A percentile compares a stretch with the other conserved stretches of the same genome.
Conservation (phyloP, 2,888 invertebrate genomes). For the Nipponacmea schrenckii region DNA sequence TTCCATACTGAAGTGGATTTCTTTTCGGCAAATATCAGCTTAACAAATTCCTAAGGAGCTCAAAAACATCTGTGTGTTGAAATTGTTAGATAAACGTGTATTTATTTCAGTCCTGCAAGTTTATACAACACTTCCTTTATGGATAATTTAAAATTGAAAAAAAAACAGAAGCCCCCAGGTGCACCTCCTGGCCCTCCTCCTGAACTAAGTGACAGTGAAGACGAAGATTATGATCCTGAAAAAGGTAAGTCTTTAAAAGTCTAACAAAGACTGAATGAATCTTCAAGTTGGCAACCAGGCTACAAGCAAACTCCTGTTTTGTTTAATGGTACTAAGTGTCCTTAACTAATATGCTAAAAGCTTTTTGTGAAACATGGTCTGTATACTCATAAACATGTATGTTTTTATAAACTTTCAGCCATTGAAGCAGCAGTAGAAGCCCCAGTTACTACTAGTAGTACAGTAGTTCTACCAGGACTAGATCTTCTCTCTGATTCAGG, state of each 20-base stretch:
- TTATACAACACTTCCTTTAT: constrained; percentile 4
- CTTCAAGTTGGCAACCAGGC: too few species aligned
- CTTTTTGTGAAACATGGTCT: too few species aligned
- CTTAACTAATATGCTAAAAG: too few species aligned
- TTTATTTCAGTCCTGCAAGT: constrained; percentile 16
- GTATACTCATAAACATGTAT: too few species aligned
- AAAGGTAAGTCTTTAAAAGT: constrained; percentile 38
- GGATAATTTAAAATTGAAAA: constrained; percentile 17
- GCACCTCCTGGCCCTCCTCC: constrained; percentile 68
- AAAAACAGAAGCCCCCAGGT: constrained; percentile 58
- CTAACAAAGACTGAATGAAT: too few species aligned
- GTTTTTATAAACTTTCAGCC: not conserved
- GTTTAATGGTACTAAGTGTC: too few species aligned
- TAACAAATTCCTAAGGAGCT: not conserved
- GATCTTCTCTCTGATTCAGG: constrained; percentile 90
- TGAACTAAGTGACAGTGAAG: constrained; percentile 65
- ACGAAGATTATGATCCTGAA: constrained; percentile 59
- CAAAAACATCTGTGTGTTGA: not conserved
- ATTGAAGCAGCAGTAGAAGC: constrained; percentile 4
- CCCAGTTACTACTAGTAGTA: not conserved
- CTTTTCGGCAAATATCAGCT: too few species aligned
- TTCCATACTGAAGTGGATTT: not conserved
- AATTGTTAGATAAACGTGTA: too few species aligned
- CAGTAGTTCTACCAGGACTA: constrained; percentile 72
- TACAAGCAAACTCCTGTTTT: too few species aligned